A percentile compares a stretch with the other conserved stretches of the same genome.
Conservation (phyloP, 2,113 vertebrate genomes). For the Ailuropoda melanoleuca region DNA sequence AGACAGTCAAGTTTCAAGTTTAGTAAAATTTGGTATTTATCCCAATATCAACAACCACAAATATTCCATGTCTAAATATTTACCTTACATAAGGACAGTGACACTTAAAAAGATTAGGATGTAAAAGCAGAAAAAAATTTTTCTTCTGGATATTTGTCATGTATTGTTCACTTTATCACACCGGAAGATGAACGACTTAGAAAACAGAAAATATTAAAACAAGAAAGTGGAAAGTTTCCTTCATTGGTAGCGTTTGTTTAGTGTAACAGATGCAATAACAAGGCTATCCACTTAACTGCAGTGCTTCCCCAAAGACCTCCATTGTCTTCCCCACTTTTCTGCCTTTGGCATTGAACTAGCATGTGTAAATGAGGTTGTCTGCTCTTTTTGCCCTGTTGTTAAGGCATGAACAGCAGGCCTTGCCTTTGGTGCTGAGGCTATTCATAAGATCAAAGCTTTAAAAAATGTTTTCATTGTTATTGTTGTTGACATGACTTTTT, state of each 20-base stretch:
- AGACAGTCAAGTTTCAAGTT: neutral
- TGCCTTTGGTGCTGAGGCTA: constrained; percentile 60
- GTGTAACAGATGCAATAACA: neutral
- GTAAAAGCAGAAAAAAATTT: neutral
- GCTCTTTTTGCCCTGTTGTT: constrained; percentile 41
- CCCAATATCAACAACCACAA: neutral
- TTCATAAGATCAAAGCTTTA: constrained; percentile 80
- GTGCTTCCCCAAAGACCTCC: neutral
- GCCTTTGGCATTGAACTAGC: constrained; percentile 45
- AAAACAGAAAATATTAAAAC: neutral
- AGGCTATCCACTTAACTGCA: neutral
- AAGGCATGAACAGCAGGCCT: constrained; percentile 36
- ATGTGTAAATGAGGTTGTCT: constrained; percentile 47
- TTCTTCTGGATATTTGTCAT: neutral
- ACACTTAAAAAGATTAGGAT: neutral
- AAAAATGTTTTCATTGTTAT: constrained; percentile 74
- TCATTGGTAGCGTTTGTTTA: neutral
- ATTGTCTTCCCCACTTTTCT: neutral
- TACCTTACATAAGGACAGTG: constrained; percentile 3
- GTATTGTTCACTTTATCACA: neutral
- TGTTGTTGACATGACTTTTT: constrained; percentile 82
- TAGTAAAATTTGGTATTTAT: constrained; percentile 52
- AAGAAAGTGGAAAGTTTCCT: neutral
- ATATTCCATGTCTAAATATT: neutral
- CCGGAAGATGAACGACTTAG: neutral